Evolutionary conservation across 2,888 invertebrate genomes (phyloP), one percentile per base, ranked within the genome.

Genomic region (Meandrusa payeni): DNA sequence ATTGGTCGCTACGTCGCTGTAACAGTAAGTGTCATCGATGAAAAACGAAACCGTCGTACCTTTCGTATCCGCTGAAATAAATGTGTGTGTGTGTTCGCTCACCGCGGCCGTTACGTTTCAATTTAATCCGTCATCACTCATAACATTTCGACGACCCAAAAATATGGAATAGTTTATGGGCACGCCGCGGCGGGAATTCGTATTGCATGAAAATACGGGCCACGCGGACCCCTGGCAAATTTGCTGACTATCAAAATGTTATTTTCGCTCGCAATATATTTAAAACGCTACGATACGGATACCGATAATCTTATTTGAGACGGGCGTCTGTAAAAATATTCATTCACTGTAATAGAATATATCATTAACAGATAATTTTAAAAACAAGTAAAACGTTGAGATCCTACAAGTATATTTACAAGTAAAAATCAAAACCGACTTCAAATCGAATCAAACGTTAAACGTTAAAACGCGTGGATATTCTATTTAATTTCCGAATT

Each of bases 271-370:
- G 26, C 27, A 29, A 29, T 40, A 42, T 47, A 9, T 23, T 31
- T 11, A 39, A 38, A 38, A 34, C 43, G 20, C 11, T 38, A 29
- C 34, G 12, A 28, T n/a, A n/a, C n/a, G n/a, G n/a, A n/a, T n/a
- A n/a, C n/a, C n/a, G 28, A 34, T 29, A 31, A 6, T 39, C 26
- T 32, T 15, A 32, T 49, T 54, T 46, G 51, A 50, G 51, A 33
- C 44, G 51, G 2, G 12, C 47, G 24, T 15, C n/a, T 15, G 15
- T 15, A 4, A 15, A 15, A 2, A 15, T 15, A 4, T 15, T 15
- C 15, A 15, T 15, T 15, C 4, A 15, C 4, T 15, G 2, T 15
- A 13, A 7, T 9, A 10, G 1, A 31, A 17, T 9, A 29, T n/a
- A 17, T 13, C n/a, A n/a, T n/a, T n/a, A n/a, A n/a, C n/a, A n/a